These are phyloP conservation scores for Perizoma flavofasciatum DNA, from an alignment of 2,888 invertebrate species.

Conservation along the genomic window DNA sequence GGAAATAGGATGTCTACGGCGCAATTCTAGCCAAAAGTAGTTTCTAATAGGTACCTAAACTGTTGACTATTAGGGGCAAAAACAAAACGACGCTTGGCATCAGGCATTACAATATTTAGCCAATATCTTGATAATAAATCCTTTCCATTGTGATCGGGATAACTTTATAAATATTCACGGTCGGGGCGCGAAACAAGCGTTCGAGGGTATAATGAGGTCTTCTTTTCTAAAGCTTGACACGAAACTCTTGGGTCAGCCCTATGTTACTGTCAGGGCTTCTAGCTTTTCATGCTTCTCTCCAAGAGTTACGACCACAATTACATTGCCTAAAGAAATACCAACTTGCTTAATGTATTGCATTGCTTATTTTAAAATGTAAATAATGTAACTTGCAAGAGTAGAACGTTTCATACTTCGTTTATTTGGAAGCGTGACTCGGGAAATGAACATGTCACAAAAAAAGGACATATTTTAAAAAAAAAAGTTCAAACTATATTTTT, in stretches of 20 bases:
- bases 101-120: slow-evolving; percentile 31
- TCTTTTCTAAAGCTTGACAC: slow-evolving; percentile 44
- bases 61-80: slow-evolving; percentile 34
- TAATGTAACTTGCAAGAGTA: too few relatives aligned
- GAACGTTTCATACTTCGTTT: background rate
- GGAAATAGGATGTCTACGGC: slow-evolving; percentile 36
- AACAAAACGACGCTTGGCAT: slow-evolving; percentile 21
- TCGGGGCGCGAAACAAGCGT: slow-evolving; percentile 45
- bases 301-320: slow-evolving; percentile 37
- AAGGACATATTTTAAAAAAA: too few relatives aligned
- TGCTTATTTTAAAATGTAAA: background rate
- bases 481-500: too few relatives aligned
- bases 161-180: slow-evolving; percentile 69
- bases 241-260: slow-evolving; percentile 45
- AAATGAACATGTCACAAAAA: too few relatives aligned
- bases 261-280: slow-evolving; percentile 43
- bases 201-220: slow-evolving; percentile 56
- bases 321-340: slow-evolving; percentile 20
- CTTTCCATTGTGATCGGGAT: slow-evolving; percentile 46
- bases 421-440: too few relatives aligned
- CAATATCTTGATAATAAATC: slow-evolving; percentile 57
- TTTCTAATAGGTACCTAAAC: slow-evolving; percentile 29
- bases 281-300: slow-evolving; percentile 26
- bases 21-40: slow-evolving; percentile 39
- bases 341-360: background rate